A percentile compares a stretch with the other conserved stretches of the same genome.
phyloP scores from a whole-genome alignment of 2,797 vertebrate species.

The Ctenochaetus hawaiiensis region DNA sequence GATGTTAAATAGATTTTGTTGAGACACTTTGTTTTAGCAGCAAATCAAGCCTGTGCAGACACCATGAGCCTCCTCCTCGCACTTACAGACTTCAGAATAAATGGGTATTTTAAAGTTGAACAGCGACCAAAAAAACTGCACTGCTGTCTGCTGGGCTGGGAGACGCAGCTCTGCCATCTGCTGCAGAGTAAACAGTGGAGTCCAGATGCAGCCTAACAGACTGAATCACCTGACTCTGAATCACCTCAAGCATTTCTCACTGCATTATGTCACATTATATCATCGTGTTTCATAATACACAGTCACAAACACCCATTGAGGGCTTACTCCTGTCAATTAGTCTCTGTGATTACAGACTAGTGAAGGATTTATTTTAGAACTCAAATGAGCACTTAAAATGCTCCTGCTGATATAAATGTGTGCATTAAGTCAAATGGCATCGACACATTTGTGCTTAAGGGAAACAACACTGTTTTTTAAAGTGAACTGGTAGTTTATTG shows the following conservation, averaged over 20 bases:
- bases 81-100: no score
- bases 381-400: neutral
- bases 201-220: conserved; percentile 37
- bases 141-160: conserved; percentile 19
- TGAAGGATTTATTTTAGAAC: neutral
- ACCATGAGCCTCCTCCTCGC: no score
- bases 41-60: no score
- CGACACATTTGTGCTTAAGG: neutral
- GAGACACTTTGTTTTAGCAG: neutral
- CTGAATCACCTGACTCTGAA: conserved; percentile 15
- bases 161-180: conserved; percentile 7
- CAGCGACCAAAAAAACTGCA: neutral
- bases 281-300: neutral
- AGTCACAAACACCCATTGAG: neutral
- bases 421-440: neutral
- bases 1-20: neutral
- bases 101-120: conserved; percentile 3
- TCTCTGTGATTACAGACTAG: neutral
- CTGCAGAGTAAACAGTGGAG: conserved; percentile 5
- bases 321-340: neutral
- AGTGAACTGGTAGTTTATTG: neutral
- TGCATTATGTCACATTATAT: conserved; percentile 1
- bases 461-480: neutral
- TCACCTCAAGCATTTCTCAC: conserved; percentile 10
- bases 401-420: neutral